Percentiles rank a stretch among this genome's conserved stretches.
Conservation (phyloP, 2,797 vertebrate genomes). For the Hafferia zeledoni region DNA sequence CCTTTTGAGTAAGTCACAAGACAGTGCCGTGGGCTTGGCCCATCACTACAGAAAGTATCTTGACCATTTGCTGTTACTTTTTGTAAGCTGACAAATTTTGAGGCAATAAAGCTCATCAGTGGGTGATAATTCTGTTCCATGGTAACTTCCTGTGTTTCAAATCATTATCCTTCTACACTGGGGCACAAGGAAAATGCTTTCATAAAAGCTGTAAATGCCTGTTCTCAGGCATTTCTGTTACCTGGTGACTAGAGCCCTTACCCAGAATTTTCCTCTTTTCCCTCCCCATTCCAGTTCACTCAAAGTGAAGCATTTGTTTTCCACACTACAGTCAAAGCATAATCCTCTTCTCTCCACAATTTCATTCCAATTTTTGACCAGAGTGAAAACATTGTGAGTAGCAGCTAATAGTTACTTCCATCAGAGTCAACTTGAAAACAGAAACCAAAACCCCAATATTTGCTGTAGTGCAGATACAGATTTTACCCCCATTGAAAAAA, state of each 20-base stretch:
- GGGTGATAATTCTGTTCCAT: not conserved
- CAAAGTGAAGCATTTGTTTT: not conserved
- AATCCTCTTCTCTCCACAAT: not conserved
- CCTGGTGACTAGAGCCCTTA: not conserved
- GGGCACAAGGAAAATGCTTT: not conserved
- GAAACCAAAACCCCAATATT: not conserved
- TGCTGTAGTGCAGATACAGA: not conserved
- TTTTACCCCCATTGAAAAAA: not conserved
- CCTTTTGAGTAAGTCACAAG: constrained; percentile 3
- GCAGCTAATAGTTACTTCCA: not conserved
- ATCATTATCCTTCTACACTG: not conserved
- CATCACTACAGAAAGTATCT: not conserved
- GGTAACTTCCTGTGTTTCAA: not conserved
- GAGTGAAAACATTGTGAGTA: not conserved
- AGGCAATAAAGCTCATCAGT: constrained; percentile 9
- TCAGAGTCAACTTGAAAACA: not conserved
- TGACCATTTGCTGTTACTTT: constrained; percentile 20
- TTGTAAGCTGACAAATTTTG: constrained; percentile 23
- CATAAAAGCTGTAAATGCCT: not conserved
- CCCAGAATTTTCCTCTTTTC: not conserved
- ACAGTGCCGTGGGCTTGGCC: not conserved
- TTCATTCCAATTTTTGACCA: not conserved
- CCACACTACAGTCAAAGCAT: not conserved
- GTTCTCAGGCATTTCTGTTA: not conserved
- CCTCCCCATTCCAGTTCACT: not conserved